Base-by-base conservation (phyloP, 2,113 vertebrate genomes). In the Ceyx margarethae region DNA sequence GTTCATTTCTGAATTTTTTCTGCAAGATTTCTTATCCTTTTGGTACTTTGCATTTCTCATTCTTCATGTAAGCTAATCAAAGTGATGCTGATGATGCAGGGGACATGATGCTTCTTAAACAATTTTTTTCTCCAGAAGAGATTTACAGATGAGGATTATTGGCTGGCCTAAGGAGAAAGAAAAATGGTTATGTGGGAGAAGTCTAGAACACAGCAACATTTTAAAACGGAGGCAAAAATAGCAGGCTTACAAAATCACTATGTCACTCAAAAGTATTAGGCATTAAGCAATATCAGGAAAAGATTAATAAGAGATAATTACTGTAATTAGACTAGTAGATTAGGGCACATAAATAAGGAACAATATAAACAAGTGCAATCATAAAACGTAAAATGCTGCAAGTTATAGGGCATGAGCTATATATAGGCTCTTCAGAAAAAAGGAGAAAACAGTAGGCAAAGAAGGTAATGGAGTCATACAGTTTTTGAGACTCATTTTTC, bases 281-380 rank as follows among this genome's bases (percentile, higher is more conserved):
- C 26, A 35, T 86, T 89, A 91, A 87, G 84, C 53, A 93, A 28
- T 85, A 89, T 76, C 74, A 89, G 84, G 87, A 81, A 92, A 79
- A 89, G 58, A 85, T 91, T 87, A 94, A 91, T 43, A 67, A 93
- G 61, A 71, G 56, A 65, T 92, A 93, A 93, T 93, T 93, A 90
- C 53, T 68, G 61, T 93, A 84, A 92, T 95, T 87, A 87, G 48
- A 57, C 61, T 65, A 68, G 58, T 65, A 79, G 81, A 90, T 92
- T 65, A 78, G 45, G 35, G 84, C 81, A 81, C 48, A 75, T 91
- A 90, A 92, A 89, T 74, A 90, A 91, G n/a, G 68, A 94, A 72
- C 69, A 81, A 60, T 81, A 21, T 45, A 51, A 93, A 53, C 77
- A 89, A 92, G 48, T 84, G 50, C 61, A 91, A 7, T 90, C 84